Evolutionary conservation across 2,113 vertebrate species (phyloP).

Genomic region (Rhabdornis inornatus): DNA sequence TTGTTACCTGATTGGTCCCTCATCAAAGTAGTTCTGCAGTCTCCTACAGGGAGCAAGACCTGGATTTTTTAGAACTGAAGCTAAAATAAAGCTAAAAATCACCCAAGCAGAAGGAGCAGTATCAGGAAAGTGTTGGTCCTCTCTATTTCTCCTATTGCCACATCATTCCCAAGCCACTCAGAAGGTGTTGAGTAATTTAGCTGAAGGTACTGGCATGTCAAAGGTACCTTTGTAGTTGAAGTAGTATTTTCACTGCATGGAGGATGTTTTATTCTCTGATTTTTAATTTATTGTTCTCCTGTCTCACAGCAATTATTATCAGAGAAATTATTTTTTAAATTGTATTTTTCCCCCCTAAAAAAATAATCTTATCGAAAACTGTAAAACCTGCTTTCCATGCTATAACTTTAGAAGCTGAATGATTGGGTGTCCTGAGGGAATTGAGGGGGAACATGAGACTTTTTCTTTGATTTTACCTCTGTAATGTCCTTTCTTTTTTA

Average conservation of each 20-base stretch:
- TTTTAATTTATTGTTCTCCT: neutral
- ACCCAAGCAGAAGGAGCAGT: neutral
- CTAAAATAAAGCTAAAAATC: neutral
- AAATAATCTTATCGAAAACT: neutral
- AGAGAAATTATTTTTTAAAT: neutral
- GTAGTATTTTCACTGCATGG: neutral
- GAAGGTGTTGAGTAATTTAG: neutral
- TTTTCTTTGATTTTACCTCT: neutral
- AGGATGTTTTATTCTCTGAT: neutral
- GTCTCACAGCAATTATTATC: accelerated
- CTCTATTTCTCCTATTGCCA: neutral
- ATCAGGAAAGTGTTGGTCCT: neutral
- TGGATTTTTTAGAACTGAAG: neutral
- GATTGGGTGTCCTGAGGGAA: neutral
- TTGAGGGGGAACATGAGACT: neutral
- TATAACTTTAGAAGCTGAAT: neutral
- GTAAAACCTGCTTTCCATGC: neutral
- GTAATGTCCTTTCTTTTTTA: neutral
- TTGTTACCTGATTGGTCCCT: neutral
- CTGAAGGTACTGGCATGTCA: neutral
- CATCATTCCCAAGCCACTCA: neutral
- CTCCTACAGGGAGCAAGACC: neutral
- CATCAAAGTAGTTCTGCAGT: neutral
- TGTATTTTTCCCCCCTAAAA: accelerated
- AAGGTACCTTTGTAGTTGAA: neutral